Evolutionary conservation across 2,888 invertebrate species (phyloP).

Genomic region (Thysanoteuthis rhombus): DNA sequence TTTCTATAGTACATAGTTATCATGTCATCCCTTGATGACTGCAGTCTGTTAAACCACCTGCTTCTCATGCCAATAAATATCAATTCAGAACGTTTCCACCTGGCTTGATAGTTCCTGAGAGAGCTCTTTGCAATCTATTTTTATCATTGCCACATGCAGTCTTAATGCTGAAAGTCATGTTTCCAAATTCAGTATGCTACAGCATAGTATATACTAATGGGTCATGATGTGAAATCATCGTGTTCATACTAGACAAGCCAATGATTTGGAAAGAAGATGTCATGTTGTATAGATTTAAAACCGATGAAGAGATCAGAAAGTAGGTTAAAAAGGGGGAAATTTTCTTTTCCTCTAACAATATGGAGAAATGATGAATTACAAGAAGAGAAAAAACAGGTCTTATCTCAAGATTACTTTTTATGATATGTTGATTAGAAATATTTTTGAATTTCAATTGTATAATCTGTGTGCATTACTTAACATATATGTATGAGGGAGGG

Average conservation of each 20-base stretch:
- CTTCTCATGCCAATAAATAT: constrained; percentile 12
- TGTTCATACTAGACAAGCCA: not conserved
- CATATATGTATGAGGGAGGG: too few relatives aligned
- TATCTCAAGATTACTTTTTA: too few relatives aligned
- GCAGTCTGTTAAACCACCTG: not conserved
- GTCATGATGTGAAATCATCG: not conserved
- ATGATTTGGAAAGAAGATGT: not conserved
- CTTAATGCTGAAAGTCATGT: not conserved
- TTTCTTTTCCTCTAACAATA: not conserved
- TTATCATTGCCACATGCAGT: not conserved
- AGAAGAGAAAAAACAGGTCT: too few relatives aligned
- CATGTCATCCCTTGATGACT: not conserved
- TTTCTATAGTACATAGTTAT: not conserved
- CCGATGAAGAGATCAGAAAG: not conserved
- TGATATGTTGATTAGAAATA: too few relatives aligned
- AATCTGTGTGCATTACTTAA: too few relatives aligned
- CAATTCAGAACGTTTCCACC: not conserved
- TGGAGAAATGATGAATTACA: too few relatives aligned
- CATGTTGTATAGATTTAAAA: not conserved
- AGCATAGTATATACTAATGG: not conserved
- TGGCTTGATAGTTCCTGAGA: not conserved
- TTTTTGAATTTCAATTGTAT: too few relatives aligned
- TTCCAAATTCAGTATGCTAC: not conserved
- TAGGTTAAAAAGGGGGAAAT: not conserved
- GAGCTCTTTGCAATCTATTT: not conserved